Percentiles rank a stretch among this genome's conserved stretches.
phyloP scores from a whole-genome alignment of 2,113 vertebrate species.

The Apodemus speciosus region DNA sequence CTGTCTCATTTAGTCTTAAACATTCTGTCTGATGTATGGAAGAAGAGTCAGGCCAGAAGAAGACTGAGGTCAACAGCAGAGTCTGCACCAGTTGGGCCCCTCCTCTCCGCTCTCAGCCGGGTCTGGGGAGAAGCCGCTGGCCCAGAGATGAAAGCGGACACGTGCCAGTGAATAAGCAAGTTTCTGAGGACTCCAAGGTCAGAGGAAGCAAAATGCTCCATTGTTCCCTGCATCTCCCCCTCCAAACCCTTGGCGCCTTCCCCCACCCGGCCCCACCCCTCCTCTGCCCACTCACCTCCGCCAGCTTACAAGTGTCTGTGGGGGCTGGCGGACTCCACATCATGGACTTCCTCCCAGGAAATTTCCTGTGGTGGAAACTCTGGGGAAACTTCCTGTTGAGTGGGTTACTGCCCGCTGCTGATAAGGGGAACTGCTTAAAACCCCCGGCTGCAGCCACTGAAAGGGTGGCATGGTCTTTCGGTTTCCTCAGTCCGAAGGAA shows the following conservation, averaged over 20 bases:
- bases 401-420: conserved; percentile 80
- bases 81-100: neutral
- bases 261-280: neutral
- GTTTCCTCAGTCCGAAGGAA: conserved; percentile 37
- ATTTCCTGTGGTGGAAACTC: conserved; percentile 87
- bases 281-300: conserved; percentile 45
- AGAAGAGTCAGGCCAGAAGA: neutral
- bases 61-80: neutral
- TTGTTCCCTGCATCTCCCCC: conserved; percentile 33
- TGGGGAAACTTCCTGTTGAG: conserved; percentile 86
- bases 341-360: conserved; percentile 87
- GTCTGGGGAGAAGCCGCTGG: neutral
- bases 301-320: conserved; percentile 32
- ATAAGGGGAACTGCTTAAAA: conserved; percentile 74
- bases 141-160: neutral
- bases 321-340: conserved; percentile 61
- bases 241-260: neutral
- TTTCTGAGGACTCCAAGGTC: conserved; percentile 39
- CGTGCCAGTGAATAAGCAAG: neutral
- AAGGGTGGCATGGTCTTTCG: conserved; percentile 1
- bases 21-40: neutral
- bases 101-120: neutral
- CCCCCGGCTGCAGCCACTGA: conserved; percentile 66
- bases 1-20: neutral
- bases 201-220: conserved; percentile 32